Base-by-base conservation (phyloP, 2,888 invertebrate genomes). In the Limnephilus rhombicus region DNA sequence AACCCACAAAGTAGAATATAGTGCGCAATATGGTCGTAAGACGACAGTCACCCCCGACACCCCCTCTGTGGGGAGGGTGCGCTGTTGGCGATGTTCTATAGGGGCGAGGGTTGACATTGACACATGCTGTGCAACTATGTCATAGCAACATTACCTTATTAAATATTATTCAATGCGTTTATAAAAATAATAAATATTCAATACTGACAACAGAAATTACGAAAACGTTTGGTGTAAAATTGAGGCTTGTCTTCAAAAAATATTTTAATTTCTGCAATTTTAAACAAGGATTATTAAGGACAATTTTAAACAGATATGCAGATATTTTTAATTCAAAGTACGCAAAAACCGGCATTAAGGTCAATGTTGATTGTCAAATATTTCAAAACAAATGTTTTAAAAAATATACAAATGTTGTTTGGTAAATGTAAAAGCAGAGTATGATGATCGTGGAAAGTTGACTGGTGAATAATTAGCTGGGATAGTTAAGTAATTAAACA, bases 21-120 rank as follows among this genome's bases (percentile, higher is more conserved):
- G 5, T 29, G 49, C 49, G 68, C 49, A 87, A 87, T 87, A 87
- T 87, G 87, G 49, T 87, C 53, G 53, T 53, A 87, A 53, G 31
- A 87, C 49, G 53, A 87, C 53, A 85, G 49, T 53, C 87, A 87
- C n/a, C n/a, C n/a, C n/a, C n/a, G n/a, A n/a, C n/a, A n/a, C 87
- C 87, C 87, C 87, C 87, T 68, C 68, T 24, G 68, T 68, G 68
- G 68, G n/a, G 68, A 68, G 68, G 68, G 68, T 68, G 68, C 24
- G 68, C n/a, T 85, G 24, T n/a, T 41, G 41, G 85, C 34, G 31
- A 31, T 34, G 15, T 4, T 0, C 82, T 29, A 18, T 31, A 31
- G 31, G 82, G 34, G 34, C 4, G 85, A n/a, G 85, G 85, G 85
- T 41, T 45, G 85, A 85, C 37, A 41, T 41, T 85, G 85, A 85